phyloP scores from a whole-genome alignment of 2,888 invertebrate genomes.

The Rhorus exstirpatorius region DNA sequence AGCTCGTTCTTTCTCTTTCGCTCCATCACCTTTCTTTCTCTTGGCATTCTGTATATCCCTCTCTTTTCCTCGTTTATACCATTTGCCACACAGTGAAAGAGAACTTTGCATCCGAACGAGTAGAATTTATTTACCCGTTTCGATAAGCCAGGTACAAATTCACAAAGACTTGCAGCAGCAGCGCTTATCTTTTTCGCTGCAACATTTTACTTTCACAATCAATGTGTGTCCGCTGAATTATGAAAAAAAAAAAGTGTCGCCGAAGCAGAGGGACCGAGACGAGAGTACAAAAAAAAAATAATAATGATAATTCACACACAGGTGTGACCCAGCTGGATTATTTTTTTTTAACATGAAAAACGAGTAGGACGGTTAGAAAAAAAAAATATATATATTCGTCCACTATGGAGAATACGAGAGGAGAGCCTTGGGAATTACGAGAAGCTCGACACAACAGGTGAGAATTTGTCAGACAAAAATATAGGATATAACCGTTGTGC shows the following conservation, averaged over 20 bases:
- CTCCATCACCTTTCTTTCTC: constrained; percentile 25
- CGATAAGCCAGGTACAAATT: constrained; percentile 11
- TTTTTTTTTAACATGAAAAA: not conserved
- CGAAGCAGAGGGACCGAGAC: no score
- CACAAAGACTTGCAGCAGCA: not conserved
- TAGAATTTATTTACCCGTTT: constrained; percentile 29
- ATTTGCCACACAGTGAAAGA: constrained; percentile 13
- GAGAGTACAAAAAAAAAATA: not conserved
- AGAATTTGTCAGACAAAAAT: constrained; percentile 44
- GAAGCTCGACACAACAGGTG: constrained; percentile 58
- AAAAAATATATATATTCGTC: not conserved
- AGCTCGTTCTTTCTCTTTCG: constrained; percentile 46
- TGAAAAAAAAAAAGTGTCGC: not conserved
- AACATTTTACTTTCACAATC: not conserved
- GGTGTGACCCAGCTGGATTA: not conserved
- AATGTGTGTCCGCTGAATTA: not conserved
- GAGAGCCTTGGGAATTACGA: constrained; percentile 12
- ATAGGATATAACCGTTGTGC: not conserved
- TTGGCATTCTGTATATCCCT: constrained; percentile 12
- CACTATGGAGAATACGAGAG: not conserved
- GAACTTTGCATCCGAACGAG: constrained; percentile 7
- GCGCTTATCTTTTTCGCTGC: not conserved
- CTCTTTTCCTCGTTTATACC: constrained; percentile 14
- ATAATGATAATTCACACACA: not conserved
- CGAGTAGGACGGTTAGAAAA: not conserved